These are phyloP conservation scores for Echinarachnius parma DNA, from an alignment of 53 echinoderm and acorn worm genomes.

Conservation along the genomic window DNA sequence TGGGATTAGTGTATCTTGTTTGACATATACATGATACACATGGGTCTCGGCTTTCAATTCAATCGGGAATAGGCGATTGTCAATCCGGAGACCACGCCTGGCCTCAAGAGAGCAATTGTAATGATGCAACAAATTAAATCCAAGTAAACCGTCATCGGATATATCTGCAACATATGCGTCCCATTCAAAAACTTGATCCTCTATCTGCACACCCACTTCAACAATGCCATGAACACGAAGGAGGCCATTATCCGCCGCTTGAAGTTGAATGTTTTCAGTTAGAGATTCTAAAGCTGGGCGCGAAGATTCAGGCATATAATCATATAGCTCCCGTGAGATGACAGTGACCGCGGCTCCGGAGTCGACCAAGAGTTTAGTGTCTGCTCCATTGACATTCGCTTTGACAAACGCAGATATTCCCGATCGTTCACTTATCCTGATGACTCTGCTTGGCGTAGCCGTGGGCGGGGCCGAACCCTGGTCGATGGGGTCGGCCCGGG, in stretches of 20 bases:
- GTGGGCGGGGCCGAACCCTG: constrained; percentile 1
- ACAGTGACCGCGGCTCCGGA: constrained; percentile 35
- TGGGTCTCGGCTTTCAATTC: neutral
- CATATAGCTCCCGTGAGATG: constrained; percentile 27
- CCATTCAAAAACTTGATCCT: constrained; percentile 16
- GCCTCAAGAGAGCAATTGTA: constrained; percentile 25
- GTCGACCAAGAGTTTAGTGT: constrained; percentile 23
- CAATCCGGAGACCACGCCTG: constrained; percentile 27
- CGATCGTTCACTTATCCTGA: neutral
- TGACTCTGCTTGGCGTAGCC: neutral
- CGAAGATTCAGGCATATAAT: neutral
- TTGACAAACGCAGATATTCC: neutral
- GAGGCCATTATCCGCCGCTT: constrained; percentile 5
- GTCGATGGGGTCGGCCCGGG: constrained; percentile 30
- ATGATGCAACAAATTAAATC: constrained; percentile 26
- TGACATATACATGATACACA: constrained; percentile 11
- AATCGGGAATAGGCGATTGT: constrained; percentile 12
- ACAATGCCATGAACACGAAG: constrained; percentile 21
- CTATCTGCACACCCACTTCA: constrained; percentile 5
- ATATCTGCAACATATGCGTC: constrained; percentile 27
- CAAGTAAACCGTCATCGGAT: constrained; percentile 24
- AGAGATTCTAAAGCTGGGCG: constrained; percentile 24
- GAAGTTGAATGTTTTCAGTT: constrained; percentile 9
- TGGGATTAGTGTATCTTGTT: constrained; percentile 20
- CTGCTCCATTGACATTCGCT: too few species aligned